Evolutionary conservation across 2,797 vertebrate species (phyloP).

Genomic region (Manis pentadactyla): DNA sequence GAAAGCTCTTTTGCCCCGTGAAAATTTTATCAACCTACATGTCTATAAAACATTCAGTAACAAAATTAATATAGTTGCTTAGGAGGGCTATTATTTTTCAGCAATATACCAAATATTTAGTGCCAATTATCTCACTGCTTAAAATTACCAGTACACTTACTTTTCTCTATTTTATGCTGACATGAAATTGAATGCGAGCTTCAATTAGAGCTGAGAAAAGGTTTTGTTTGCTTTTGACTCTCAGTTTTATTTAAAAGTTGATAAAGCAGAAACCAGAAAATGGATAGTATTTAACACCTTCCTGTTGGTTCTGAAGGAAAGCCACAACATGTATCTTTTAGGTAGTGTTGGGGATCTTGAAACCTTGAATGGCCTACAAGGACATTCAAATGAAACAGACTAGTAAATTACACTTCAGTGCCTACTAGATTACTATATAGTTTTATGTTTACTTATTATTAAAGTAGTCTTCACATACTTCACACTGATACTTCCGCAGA

Average conservation of each 20-base stretch:
- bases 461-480: neutral
- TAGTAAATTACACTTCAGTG: neutral
- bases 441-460: conserved; percentile 26
- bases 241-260: neutral
- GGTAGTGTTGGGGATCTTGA: neutral
- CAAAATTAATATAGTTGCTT: neutral
- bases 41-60: neutral
- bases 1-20: neutral
- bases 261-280: neutral
- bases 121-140: neutral
- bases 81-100: neutral
- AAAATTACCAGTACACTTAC: neutral
- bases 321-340: neutral
- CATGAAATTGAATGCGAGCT: neutral
- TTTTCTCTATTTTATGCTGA: neutral
- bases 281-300: neutral
- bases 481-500: neutral
- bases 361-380: neutral
- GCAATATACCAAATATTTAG: neutral
- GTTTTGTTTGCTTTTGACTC: neutral
- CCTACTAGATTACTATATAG: neutral
- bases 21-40: neutral
- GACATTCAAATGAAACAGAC: neutral
- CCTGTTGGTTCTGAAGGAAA: neutral
- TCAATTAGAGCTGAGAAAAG: neutral